Conservation (phyloP, 2,888 invertebrate genomes). For the Dastarcus helophoroides region DNA sequence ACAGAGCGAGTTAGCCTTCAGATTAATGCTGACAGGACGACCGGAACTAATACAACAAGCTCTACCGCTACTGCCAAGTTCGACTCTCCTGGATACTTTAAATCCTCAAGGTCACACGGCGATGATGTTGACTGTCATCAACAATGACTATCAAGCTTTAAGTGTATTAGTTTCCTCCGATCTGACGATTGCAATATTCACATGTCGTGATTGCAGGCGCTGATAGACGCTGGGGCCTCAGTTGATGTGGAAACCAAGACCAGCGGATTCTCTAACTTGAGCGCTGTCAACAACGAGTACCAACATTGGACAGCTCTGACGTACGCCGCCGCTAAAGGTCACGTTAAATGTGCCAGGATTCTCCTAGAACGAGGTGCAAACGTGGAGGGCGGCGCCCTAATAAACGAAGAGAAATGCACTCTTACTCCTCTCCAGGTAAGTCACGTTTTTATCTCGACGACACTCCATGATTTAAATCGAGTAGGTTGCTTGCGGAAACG, state of each 20-base stretch:
- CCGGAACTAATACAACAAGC: slow-evolving; percentile 69
- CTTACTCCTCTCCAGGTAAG: slow-evolving; percentile 74
- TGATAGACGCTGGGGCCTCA: slow-evolving; percentile 65
- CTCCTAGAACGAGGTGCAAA: slow-evolving; percentile 70
- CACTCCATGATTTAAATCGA: slow-evolving; percentile 10
- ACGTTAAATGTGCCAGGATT: slow-evolving; percentile 43
- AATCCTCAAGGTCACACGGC: slow-evolving; percentile 72
- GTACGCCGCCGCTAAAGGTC: slow-evolving; percentile 59
- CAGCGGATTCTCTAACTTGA: slow-evolving; percentile 38
- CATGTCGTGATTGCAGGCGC: slow-evolving; percentile 21
- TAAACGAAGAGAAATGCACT: slow-evolving; percentile 75
- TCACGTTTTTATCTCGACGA: neutral
- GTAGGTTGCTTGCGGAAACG: slow-evolving; percentile 67
- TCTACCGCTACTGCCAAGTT: slow-evolving; percentile 57
- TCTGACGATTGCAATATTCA: neutral
- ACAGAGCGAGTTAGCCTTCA: slow-evolving; percentile 61
- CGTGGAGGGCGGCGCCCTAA: slow-evolving; percentile 74
- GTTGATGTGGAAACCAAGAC: slow-evolving; percentile 74
- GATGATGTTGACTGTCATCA: slow-evolving; percentile 70
- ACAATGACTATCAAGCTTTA: slow-evolving; percentile 68
- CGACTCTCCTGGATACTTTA: slow-evolving; percentile 61
- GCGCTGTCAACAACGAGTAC: slow-evolving; percentile 51
- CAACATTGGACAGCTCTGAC: slow-evolving; percentile 84
- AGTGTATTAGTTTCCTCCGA: slow-evolving; percentile 32
- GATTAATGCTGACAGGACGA: slow-evolving; percentile 68